Conservation (phyloP, 2,888 invertebrate genomes). For the Phorcus lineatus region DNA sequence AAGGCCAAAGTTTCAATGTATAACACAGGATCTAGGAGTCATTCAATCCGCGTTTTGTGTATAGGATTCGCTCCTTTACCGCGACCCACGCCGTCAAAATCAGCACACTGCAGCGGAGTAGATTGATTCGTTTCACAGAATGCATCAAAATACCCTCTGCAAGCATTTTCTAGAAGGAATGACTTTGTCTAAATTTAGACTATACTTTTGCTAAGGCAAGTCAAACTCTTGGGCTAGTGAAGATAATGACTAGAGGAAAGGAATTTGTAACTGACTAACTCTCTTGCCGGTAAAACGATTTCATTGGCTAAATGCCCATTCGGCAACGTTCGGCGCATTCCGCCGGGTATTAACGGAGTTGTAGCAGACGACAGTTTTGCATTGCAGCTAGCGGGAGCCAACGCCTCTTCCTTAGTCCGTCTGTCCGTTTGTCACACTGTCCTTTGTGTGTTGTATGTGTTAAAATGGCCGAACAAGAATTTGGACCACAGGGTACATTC, state of each 20-base stretch:
- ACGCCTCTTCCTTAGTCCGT: background rate
- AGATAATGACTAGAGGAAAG: slow-evolving; percentile 3
- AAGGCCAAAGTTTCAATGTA: too few relatives aligned
- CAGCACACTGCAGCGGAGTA: background rate
- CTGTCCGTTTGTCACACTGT: slow-evolving; percentile 3
- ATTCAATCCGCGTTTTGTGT: too few relatives aligned
- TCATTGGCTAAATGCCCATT: slow-evolving; percentile 20
- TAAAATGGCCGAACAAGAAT: background rate
- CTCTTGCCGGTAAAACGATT: slow-evolving; percentile 12
- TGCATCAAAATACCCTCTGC: background rate
- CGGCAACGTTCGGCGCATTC: slow-evolving; percentile 16
- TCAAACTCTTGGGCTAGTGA: background rate
- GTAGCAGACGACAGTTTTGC: background rate
- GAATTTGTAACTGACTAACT: slow-evolving; percentile 8
- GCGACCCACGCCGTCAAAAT: too few relatives aligned
- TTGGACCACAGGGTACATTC: slow-evolving; percentile 1
- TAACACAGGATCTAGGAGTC: too few relatives aligned
- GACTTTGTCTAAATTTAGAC: background rate
- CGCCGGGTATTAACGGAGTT: slow-evolving; percentile 10
- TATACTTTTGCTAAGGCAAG: background rate
- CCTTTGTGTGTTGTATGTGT: background rate
- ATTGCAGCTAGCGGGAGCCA: background rate
- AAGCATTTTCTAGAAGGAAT: background rate
- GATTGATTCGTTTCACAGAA: slow-evolving; percentile 1
- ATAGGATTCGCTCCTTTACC: too few relatives aligned